Conservation (phyloP, 2,797 vertebrate species). For the Coregonus suidteri region DNA sequence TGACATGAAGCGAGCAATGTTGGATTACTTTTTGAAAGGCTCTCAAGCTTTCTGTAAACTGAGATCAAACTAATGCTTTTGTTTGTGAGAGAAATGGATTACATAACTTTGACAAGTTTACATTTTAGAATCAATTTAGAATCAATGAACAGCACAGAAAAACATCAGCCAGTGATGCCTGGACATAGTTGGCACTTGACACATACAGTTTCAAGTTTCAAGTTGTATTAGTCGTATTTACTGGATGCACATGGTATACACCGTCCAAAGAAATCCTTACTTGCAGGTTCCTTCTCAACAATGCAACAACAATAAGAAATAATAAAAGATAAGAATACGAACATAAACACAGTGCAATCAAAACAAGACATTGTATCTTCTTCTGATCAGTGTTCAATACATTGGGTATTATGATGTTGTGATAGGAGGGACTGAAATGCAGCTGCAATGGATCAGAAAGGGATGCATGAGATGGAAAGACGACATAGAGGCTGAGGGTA, state of each 20-base stretch:
- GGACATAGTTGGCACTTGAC: background rate
- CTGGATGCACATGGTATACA: too few relatives aligned
- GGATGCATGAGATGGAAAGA: background rate
- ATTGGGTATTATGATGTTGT: background rate
- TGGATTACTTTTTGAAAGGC: background rate
- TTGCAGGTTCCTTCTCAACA: too few relatives aligned
- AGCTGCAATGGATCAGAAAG: background rate
- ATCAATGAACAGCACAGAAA: background rate
- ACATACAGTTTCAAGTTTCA: background rate
- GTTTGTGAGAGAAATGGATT: background rate
- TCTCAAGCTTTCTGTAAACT: background rate
- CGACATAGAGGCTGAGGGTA: background rate
- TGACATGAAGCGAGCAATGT: background rate
- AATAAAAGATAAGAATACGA: too few relatives aligned
- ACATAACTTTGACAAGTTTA: background rate
- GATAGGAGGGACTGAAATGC: background rate
- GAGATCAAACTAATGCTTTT: background rate
- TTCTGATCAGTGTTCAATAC: background rate
- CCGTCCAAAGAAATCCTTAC: too few relatives aligned
- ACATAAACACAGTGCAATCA: background rate
- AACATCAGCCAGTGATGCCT: background rate
- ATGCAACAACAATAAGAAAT: too few relatives aligned
- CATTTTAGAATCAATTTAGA: slow-evolving; percentile 4
- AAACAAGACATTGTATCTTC: background rate
- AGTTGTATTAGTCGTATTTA: too few relatives aligned